Evolutionary conservation across 2,113 vertebrate genomes (phyloP).

Genomic region (Nothocercus nigrocapillus): DNA sequence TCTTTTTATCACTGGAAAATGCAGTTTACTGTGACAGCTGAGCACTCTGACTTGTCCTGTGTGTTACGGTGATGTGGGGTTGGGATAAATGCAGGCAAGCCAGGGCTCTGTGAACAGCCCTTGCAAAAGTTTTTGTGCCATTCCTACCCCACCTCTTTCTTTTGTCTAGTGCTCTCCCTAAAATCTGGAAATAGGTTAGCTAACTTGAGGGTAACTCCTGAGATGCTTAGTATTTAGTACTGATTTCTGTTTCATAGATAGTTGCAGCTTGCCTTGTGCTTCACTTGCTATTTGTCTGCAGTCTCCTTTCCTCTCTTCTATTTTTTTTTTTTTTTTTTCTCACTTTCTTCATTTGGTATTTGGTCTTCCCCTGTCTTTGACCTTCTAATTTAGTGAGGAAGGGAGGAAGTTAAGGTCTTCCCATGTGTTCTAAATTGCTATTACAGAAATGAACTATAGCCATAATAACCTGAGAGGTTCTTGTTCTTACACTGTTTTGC

Average conservation of each 20-base stretch:
- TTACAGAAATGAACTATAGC: neutral
- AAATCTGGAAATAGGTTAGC: neutral
- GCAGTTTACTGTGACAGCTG: neutral
- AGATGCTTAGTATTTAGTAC: neutral
- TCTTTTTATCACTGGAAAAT: neutral
- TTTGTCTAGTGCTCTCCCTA: neutral
- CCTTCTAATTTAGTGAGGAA: neutral
- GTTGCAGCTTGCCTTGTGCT: neutral
- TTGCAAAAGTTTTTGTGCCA: neutral
- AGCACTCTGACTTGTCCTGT: neutral
- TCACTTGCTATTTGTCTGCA: neutral
- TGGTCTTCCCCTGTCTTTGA: neutral
- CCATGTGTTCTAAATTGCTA: neutral
- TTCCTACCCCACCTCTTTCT: neutral
- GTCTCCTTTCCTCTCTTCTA: neutral
- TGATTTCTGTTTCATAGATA: neutral
- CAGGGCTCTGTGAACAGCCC: rapidly evolving
- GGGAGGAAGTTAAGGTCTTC: neutral
- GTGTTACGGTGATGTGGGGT: neutral
- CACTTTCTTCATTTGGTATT: neutral
- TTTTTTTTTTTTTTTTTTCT: neutral
- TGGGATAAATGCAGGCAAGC: neutral
- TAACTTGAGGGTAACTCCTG: neutral
- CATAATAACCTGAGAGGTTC: neutral
- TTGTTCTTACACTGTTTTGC: neutral